Conservation (phyloP, 2,888 invertebrate genomes). For the Ametastegia equiseti region DNA sequence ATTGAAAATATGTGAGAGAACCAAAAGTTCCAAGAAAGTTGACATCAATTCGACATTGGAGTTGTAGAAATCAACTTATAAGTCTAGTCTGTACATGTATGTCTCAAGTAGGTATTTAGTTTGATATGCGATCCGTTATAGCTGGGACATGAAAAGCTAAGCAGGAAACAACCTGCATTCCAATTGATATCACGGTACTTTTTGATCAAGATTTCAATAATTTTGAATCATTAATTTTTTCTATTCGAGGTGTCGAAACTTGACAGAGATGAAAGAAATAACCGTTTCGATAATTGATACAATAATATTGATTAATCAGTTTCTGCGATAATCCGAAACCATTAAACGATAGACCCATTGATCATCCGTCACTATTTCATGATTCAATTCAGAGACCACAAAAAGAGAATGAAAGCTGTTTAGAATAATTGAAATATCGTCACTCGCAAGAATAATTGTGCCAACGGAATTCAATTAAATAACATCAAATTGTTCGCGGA, state of each 20-base stretch:
- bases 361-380: not conserved
- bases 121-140: no score
- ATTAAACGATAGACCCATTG: not conserved
- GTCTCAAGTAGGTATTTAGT: no score
- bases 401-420: not conserved
- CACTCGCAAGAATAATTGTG: not conserved
- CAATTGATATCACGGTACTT: no score
- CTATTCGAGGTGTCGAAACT: not conserved
- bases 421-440: not conserved
- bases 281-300: not conserved
- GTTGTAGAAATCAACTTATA: no score
- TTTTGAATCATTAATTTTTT: not conserved
- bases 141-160: no score
- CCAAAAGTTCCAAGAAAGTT: no score
- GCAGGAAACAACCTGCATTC: no score
- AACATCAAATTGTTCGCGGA: not conserved
- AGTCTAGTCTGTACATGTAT: no score
- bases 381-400: not conserved
- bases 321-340: not conserved
- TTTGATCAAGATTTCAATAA: not conserved
- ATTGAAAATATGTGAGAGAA: no score
- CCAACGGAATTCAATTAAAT: not conserved
- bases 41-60: no score
- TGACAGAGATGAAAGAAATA: not conserved
- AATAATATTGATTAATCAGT: no score